Evolutionary conservation across 2,888 invertebrate species (phyloP).

Genomic region (Eledona agricola): DNA sequence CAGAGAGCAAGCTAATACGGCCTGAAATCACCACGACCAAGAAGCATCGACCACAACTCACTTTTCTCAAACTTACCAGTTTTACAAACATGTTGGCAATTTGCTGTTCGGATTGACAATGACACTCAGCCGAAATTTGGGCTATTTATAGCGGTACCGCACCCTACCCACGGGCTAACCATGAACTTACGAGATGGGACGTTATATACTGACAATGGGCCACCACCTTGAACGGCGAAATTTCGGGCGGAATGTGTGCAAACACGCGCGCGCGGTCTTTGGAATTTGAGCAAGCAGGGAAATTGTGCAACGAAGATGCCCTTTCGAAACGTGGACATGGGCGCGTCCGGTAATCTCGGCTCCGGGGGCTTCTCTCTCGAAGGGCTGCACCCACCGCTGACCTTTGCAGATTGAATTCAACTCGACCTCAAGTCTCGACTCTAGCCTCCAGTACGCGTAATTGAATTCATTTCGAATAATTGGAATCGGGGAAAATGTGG

Average conservation of each 20-base stretch:
- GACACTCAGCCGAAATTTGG: constrained; percentile 54
- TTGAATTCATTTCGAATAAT: constrained; percentile 34
- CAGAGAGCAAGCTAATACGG: constrained; percentile 51
- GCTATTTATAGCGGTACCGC: constrained; percentile 59
- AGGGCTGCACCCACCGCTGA: constrained; percentile 36
- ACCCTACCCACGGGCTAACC: constrained; percentile 51
- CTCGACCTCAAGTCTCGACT: constrained; percentile 23
- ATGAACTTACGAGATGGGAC: constrained; percentile 52
- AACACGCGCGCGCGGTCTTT: constrained; percentile 10
- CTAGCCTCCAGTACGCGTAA: constrained; percentile 33
- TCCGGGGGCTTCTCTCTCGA: constrained; percentile 18
- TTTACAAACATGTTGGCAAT: constrained; percentile 61
- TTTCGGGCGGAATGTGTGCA: constrained; percentile 23
- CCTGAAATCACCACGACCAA: constrained; percentile 45
- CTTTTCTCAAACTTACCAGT: constrained; percentile 57
- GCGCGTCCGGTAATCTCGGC: constrained; percentile 16
- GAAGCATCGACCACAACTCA: constrained; percentile 25
- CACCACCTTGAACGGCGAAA: constrained; percentile 22
- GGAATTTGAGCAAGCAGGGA: constrained; percentile 9
- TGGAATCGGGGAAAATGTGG: constrained; percentile 29
- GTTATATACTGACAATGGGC: constrained; percentile 41
- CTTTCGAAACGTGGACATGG: constrained; percentile 14
- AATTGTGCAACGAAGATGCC: constrained; percentile 22
- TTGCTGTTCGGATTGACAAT: constrained; percentile 54
- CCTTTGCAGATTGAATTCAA: constrained; percentile 35